These are phyloP conservation scores for Agonum fuliginosum DNA, from an alignment of 2,888 invertebrate species.

Conservation along the genomic window DNA sequence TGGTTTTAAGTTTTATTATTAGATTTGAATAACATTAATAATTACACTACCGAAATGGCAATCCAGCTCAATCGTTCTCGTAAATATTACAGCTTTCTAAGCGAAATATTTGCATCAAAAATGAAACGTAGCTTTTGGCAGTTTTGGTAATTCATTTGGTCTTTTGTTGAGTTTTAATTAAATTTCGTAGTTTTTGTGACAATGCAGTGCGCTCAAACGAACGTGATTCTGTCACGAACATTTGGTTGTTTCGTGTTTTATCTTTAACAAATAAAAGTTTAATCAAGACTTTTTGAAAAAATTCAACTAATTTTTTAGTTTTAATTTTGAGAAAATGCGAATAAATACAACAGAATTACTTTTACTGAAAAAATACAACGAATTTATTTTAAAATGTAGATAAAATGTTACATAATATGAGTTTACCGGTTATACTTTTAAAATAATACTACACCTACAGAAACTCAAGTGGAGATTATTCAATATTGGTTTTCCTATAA, in stretches of 20 bases:
- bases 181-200: conserved; percentile 11
- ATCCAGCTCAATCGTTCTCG: not conserved
- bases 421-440: too few relatives aligned
- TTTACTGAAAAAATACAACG: not conserved
- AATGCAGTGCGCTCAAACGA: not conserved
- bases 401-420: too few relatives aligned
- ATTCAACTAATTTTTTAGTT: not conserved
- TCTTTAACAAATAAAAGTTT: not conserved
- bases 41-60: not conserved
- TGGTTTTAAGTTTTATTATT: too few relatives aligned
- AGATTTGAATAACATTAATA: too few relatives aligned
- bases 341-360: not conserved
- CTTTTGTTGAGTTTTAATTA: not conserved
- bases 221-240: not conserved
- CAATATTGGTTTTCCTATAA: not conserved
- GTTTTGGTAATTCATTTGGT: conserved; percentile 4
- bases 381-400: not conserved
- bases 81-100: not conserved
- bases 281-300: conserved; percentile 20
- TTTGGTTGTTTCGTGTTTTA: not conserved
- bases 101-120: not conserved
- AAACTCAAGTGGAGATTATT: not conserved
- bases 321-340: not conserved
- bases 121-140: not conserved
- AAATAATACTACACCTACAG: not conserved